phyloP scores from a whole-genome alignment of 2,797 vertebrate species.

The Cebuella pygmaea region DNA sequence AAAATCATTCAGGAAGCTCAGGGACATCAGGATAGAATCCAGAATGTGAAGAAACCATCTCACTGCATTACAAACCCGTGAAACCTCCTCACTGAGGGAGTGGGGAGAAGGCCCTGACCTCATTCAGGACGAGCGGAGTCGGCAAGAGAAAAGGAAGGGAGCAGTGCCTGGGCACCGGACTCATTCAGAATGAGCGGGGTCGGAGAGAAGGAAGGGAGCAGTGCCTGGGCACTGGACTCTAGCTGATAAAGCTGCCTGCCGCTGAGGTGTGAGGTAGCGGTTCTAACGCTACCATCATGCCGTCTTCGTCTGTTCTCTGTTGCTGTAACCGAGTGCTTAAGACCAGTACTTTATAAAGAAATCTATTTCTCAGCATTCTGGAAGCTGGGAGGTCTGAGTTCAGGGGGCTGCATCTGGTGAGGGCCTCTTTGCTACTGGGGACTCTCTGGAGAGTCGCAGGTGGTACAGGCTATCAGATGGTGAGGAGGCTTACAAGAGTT shows the following conservation, averaged over 20 bases:
- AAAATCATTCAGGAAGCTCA: background rate
- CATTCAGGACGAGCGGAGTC: background rate
- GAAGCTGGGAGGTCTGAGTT: background rate
- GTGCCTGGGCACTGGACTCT: rapidly evolving
- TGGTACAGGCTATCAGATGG: background rate
- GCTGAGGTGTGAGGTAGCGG: no score
- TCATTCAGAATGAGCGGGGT: background rate
- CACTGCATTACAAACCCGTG: background rate
- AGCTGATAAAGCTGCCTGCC: background rate
- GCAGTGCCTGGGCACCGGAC: no score
- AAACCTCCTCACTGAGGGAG: background rate
- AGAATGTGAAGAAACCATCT: background rate
- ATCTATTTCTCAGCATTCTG: background rate
- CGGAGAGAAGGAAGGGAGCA: background rate
- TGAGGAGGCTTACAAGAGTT: background rate
- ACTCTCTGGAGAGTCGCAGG: background rate
- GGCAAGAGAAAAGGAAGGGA: no score
- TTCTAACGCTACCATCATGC: rapidly evolving
- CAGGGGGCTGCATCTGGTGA: background rate
- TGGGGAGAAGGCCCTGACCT: background rate
- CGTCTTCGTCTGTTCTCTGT: background rate
- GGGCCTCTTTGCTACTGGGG: background rate
- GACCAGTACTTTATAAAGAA: background rate
- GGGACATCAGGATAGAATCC: background rate
- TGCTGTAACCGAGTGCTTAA: background rate